Base-by-base conservation (phyloP, 2,888 invertebrate genomes). In the Oxycera nigricornis region DNA sequence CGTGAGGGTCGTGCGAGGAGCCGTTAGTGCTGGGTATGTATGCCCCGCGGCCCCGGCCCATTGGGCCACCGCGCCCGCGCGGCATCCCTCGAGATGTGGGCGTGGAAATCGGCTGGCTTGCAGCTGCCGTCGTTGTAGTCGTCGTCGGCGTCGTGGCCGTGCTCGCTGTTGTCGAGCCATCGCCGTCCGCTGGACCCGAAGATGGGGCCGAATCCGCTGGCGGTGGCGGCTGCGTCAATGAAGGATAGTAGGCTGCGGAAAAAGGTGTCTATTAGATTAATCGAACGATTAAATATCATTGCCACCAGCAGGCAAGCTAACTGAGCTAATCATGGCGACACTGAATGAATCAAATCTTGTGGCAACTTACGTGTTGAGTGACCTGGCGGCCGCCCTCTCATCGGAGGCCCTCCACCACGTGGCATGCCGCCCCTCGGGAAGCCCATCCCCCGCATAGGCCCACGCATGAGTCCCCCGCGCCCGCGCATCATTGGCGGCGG, bases 321-420 rank as follows among this genome's bases (percentile, higher is more conserved):
- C n/a, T n/a, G n/a, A n/a, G n/a, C n/a, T n/a, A 67, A 59, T 46
- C 39, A 55, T 41, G 35, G n/a, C n/a, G n/a, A n/a, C n/a, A n/a
- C n/a, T n/a, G n/a, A n/a, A n/a, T n/a, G n/a, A n/a, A n/a, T n/a
- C n/a, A n/a, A n/a, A n/a, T n/a, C n/a, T n/a, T n/a, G n/a, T n/a
- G n/a, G n/a, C n/a, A 74, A 82, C 83, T 84, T 81, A 84, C 85
- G 82, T 77, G 85, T 84, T 24, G 75, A 62, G 76, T 85, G 84
- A 73, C 83, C 77, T 9, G 84, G 83, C 11, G 83, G 84, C 1
- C 85, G 81, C 30, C 79, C 84, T 35, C 79, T 76, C 59, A 84
- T 75, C 20, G 77, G 78, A 3, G 74, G 75, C 7, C 77, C 76
- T 39, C 74, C 74, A 14, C 76, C 76, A 55, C 76, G 77, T 30